A percentile compares a stretch with the other conserved stretches of the same genome.
phyloP scores from a whole-genome alignment of 2,888 invertebrate genomes.

The Hypercompe scribonia region DNA sequence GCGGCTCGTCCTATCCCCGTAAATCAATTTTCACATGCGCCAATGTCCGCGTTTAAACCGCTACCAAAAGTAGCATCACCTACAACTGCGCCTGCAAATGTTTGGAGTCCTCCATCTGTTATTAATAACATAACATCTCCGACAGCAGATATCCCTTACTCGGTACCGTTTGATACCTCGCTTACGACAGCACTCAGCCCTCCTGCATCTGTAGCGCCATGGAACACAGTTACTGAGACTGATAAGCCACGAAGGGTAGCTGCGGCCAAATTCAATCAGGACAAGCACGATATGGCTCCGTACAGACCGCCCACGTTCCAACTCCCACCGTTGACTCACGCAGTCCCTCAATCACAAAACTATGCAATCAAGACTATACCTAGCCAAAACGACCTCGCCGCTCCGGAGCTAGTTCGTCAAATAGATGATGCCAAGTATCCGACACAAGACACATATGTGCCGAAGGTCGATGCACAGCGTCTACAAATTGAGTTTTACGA shows the following conservation, averaged over 20 bases:
- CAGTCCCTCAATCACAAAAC: constrained; percentile 58
- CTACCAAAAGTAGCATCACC: constrained; percentile 79
- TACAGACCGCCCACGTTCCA: constrained; percentile 55
- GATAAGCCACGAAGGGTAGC: constrained; percentile 79
- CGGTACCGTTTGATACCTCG: constrained; percentile 55
- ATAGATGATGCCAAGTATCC: constrained; percentile 55
- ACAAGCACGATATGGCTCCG: constrained; percentile 63
- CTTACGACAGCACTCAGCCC: constrained; percentile 58
- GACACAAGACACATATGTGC: constrained; percentile 37
- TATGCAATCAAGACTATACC: constrained; percentile 74
- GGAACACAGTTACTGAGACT: constrained; percentile 76
- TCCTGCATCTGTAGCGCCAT: constrained; percentile 65
- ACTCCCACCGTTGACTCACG: constrained; percentile 63
- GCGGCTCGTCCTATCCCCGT: constrained; percentile 87
- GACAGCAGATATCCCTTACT: constrained; percentile 58
- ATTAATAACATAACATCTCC: constrained; percentile 64
- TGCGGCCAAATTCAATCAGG: constrained; percentile 83
- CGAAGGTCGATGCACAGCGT: constrained; percentile 75
- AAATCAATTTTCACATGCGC: constrained; percentile 92
- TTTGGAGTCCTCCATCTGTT: constrained; percentile 81
- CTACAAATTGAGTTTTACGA: constrained; percentile 84
- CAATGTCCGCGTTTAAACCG: constrained; percentile 91
- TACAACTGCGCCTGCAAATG: constrained; percentile 66
- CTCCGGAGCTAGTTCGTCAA: constrained; percentile 77
- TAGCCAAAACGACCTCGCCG: constrained; percentile 75